phyloP scores from a whole-genome alignment of 2,113 vertebrate genomes.

The Tinamus guttatus region DNA sequence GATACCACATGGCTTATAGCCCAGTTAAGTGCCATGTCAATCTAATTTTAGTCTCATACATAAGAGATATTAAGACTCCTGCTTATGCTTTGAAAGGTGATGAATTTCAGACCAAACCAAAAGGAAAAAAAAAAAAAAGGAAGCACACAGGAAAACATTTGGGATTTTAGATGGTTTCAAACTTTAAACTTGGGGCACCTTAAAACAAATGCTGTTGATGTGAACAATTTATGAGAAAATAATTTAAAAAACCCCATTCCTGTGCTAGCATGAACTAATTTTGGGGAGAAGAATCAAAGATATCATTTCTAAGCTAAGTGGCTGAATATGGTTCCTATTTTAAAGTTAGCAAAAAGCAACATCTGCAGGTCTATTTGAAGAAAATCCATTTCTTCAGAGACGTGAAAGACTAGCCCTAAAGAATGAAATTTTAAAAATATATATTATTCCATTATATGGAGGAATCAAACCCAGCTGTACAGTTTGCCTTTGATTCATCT shows the following conservation, averaged over 20 bases:
- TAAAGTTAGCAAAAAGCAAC: neutral
- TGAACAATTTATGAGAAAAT: neutral
- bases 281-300: neutral
- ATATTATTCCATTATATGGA: neutral
- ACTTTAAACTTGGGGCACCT: neutral
- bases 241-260: neutral
- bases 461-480: fast-evolving
- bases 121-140: neutral
- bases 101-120: neutral
- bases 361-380: neutral
- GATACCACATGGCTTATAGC: neutral
- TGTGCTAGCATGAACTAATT: neutral
- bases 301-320: neutral
- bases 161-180: neutral
- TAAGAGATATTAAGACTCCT: neutral
- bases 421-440: neutral
- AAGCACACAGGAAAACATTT: neutral
- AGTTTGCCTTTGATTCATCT: neutral
- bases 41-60: constrained; percentile 15
- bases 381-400: neutral
- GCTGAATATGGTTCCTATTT: neutral
- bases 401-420: neutral
- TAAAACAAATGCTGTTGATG: neutral
- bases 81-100: neutral
- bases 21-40: neutral